phyloP scores from a whole-genome alignment of 2,797 vertebrate species.

The Pangasius krempfi region DNA sequence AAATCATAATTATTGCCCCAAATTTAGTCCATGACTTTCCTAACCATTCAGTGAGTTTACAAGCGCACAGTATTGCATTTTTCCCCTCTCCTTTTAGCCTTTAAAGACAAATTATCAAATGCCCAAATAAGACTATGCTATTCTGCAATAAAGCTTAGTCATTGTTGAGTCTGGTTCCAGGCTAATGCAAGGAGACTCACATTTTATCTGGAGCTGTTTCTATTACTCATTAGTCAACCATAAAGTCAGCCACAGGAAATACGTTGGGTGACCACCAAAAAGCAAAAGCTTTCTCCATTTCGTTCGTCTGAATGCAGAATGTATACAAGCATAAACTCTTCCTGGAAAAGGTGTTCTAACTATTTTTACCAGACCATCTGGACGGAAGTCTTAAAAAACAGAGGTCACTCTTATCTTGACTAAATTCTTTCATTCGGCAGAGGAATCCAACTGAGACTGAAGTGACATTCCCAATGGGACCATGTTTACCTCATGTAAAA shows the following conservation, averaged over 20 bases:
- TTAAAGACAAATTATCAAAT: constrained; percentile 26
- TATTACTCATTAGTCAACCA: constrained; percentile 31
- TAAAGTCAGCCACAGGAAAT: constrained; percentile 25
- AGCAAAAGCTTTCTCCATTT: not conserved
- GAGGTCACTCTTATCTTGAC: not conserved
- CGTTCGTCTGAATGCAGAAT: not conserved
- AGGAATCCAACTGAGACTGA: not conserved
- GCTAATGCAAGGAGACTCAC: not conserved
- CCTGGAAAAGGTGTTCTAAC: not conserved
- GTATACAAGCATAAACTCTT: constrained; percentile 12
- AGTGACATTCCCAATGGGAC: not conserved
- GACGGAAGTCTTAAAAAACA: not conserved
- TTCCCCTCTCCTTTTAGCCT: constrained; percentile 15
- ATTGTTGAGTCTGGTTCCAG: constrained; percentile 22
- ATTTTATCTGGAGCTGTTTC: constrained; percentile 23
- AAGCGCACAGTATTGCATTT: not conserved
- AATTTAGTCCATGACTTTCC: not conserved
- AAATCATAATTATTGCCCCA: not conserved
- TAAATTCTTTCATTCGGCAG: not conserved
- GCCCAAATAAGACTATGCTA: constrained; percentile 37
- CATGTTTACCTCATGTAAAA: not conserved
- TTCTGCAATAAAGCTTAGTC: constrained; percentile 39
- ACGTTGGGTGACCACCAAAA: constrained; percentile 23
- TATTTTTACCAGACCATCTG: not conserved
- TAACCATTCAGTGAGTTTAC: not conserved